Base-by-base conservation (phyloP, 2,888 invertebrate species). In the Mesochorus sp. region DNA sequence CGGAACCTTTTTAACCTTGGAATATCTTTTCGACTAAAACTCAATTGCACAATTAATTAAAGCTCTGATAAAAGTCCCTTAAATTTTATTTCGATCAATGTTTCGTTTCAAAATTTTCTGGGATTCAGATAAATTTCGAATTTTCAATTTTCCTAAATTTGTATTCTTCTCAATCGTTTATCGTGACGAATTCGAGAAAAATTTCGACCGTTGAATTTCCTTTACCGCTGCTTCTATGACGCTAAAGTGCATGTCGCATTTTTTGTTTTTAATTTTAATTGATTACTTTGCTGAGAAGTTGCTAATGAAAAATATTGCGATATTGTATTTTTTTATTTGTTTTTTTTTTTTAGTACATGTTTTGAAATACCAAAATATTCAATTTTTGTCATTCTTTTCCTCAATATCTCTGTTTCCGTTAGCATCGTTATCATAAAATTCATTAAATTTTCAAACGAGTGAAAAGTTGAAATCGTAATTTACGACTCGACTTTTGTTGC, bases 391-490 rank as follows among this genome's bases (percentile, higher is more conserved):
- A 44, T 51, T 14, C 37, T 55, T 6, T 62, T 61, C 44, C 47
- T 71, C 34, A 76, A 55, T 53, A 72, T 42, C 21, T 47, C 47
- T 42, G 71, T 73, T 28, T 42, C 79, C 70, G 64, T 82, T 81
- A 82, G 80, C 81, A 72, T 83, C 81, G 68, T 85, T 84, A 76
- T 81, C 80, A 80, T 61, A 57, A n/a, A 70, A 64, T 39, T 51
- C 75, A 70, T 67, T n/a, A 5, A 76, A 76, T 59, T 61, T 12
- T 67, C 49, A 62, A 49, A 80, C n/a, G 61, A 68, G 68, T 57
- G 62, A 68, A 57, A 57, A 53, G 70, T 51, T 59, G 17, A 68
- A 37, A 49, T 71, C 75, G 61, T 73, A 79, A 67, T 71, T 17
- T 73, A 64, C 42, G 53, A 49, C 3, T 68, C 42, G 31, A 37